phyloP scores from a whole-genome alignment of 1,140 invertebrate genomes.

The Brachionus rotundiformis region DNA sequence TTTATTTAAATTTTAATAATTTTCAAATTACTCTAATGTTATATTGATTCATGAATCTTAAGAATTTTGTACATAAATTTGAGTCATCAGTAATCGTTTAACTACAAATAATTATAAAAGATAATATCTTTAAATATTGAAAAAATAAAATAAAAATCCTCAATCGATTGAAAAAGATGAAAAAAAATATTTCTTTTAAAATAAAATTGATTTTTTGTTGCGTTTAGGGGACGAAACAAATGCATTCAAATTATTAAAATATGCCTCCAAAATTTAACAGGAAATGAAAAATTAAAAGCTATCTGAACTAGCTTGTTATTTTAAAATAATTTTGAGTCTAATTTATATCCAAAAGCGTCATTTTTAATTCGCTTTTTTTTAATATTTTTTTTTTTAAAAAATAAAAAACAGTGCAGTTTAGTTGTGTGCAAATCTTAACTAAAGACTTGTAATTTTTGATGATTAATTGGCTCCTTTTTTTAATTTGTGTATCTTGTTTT shows the following conservation, averaged over 20 bases:
- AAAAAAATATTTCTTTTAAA: not conserved
- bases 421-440: too few species aligned
- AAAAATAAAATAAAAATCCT: not conserved
- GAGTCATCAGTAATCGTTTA: not conserved
- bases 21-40: not conserved
- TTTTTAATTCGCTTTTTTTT: not conserved
- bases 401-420: too few species aligned
- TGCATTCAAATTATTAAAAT: conserved; percentile 1
- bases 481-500: not conserved
- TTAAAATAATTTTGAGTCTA: not conserved
- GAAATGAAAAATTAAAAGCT: conserved; percentile 4
- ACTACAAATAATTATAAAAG: not conserved
- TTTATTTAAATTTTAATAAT: not conserved
- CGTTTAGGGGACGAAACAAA: not conserved
- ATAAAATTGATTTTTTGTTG: conserved; percentile 17
- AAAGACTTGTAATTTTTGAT: not conserved
- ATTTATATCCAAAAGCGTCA: not conserved
- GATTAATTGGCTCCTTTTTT: not conserved
- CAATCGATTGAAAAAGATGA: not conserved
- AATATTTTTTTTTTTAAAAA: too few species aligned
- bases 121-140: not conserved
- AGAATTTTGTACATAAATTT: not conserved
- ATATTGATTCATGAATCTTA: not conserved
- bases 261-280: not conserved
- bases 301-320: not conserved